phyloP scores from a whole-genome alignment of 1,140 invertebrate genomes.

The Aradophagus sp. region DNA sequence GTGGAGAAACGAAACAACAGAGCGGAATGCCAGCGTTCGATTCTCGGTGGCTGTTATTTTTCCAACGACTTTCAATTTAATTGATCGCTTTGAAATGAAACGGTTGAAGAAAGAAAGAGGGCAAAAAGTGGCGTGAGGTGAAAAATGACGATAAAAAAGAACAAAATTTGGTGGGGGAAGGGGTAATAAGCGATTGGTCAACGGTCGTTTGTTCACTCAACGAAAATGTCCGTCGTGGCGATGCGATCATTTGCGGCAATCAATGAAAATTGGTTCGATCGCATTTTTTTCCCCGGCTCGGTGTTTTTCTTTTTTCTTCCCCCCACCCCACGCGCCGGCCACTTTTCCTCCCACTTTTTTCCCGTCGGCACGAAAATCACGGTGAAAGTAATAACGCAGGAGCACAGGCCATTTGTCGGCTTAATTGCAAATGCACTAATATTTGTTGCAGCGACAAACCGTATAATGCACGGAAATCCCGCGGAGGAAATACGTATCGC shows the following conservation, averaged over 20 bases:
- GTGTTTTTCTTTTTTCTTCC: not conserved
- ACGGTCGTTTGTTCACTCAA: too few relatives aligned
- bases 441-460: conserved; percentile 50
- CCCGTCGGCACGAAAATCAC: conserved; percentile 11
- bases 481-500: conserved; percentile 50
- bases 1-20: too few relatives aligned
- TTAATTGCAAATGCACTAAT: conserved; percentile 48
- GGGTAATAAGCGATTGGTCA: too few relatives aligned
- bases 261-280: conserved; percentile 1
- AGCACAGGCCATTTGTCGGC: conserved; percentile 15
- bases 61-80: too few relatives aligned
- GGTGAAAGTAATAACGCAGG: conserved; percentile 35
- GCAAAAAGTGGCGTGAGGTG: too few relatives aligned
- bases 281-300: not conserved
- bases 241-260: not conserved
- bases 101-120: too few relatives aligned
- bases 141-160: too few relatives aligned
- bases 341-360: conserved; percentile 28
- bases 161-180: too few relatives aligned
- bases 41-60: too few relatives aligned
- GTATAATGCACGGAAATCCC: conserved; percentile 53
- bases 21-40: too few relatives aligned
- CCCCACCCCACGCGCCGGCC: conserved; percentile 17
- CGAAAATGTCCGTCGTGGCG: not conserved
- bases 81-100: too few relatives aligned